Evolutionary conservation across 2,113 vertebrate species (phyloP).

Genomic region (Dasyprocta punctata): DNA sequence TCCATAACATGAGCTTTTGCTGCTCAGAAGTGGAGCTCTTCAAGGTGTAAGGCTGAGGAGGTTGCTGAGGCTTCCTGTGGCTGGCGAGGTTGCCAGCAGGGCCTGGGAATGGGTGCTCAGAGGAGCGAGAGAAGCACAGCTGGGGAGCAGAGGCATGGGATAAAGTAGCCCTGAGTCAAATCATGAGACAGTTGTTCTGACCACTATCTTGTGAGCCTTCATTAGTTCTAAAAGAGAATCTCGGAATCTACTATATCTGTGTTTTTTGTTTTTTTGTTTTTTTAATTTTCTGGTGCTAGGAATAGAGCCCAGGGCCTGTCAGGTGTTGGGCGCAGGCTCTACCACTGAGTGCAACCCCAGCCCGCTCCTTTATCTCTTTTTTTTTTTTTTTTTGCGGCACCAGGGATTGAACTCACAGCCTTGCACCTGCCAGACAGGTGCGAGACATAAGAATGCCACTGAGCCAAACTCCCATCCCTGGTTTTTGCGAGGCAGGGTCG

Average conservation of each 20-base stretch:
- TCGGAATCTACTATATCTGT: background rate
- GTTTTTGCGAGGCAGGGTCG: too few relatives aligned
- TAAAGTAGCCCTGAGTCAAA: background rate
- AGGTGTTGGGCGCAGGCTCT: background rate
- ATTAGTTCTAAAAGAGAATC: background rate
- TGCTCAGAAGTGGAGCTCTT: background rate
- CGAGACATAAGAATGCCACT: too few relatives aligned
- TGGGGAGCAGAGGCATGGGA: accelerated
- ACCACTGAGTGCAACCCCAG: background rate
- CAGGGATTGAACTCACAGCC: too few relatives aligned
- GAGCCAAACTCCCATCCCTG: too few relatives aligned
- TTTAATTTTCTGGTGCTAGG: background rate
- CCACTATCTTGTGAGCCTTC: background rate
- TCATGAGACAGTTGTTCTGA: background rate
- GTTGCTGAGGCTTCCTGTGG: background rate
- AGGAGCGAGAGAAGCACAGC: background rate
- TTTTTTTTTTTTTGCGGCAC: too few relatives aligned
- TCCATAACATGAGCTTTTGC: background rate
- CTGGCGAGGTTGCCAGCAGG: background rate
- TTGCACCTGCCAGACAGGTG: too few relatives aligned
- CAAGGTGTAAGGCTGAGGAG: background rate
- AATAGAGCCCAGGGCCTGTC: background rate
- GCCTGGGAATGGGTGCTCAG: background rate
- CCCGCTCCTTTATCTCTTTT: background rate
- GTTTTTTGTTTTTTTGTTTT: too few relatives aligned